These are phyloP conservation scores for Mimas tiliae DNA, from an alignment of 2,888 invertebrate species.

Conservation along the genomic window DNA sequence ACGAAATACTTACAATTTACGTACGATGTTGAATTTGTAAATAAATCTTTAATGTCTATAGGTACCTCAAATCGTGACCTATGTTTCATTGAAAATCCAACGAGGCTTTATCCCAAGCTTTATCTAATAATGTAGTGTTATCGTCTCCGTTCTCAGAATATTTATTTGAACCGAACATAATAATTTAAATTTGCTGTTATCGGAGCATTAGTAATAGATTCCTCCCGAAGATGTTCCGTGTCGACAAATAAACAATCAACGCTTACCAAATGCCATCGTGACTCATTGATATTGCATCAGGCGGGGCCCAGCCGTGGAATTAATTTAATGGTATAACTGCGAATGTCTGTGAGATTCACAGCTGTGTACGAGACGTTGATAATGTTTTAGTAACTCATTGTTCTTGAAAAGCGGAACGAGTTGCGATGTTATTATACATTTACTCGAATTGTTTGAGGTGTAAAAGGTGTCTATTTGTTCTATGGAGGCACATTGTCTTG, in stretches of 20 bases:
- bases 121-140: slow-evolving; percentile 4
- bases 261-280: slow-evolving; percentile 34
- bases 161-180: neutral
- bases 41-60: slow-evolving; percentile 44
- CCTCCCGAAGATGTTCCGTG: slow-evolving; percentile 33
- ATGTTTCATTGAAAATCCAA: slow-evolving; percentile 29
- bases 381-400: slow-evolving; percentile 68
- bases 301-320: slow-evolving; percentile 49
- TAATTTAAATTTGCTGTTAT: neutral
- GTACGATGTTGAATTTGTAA: slow-evolving; percentile 45
- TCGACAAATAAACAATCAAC: slow-evolving; percentile 36
- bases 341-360: slow-evolving; percentile 50
- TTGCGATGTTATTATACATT: slow-evolving; percentile 38
- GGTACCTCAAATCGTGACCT: slow-evolving; percentile 36
- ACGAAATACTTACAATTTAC: slow-evolving; percentile 61
- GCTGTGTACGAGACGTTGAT: slow-evolving; percentile 73
- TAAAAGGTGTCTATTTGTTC: slow-evolving; percentile 34
- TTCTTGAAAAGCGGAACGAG: slow-evolving; percentile 49
- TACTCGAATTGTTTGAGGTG: slow-evolving; percentile 30
- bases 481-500: slow-evolving; percentile 48
- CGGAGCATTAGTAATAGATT: slow-evolving; percentile 24
- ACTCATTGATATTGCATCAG: slow-evolving; percentile 58
- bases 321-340: slow-evolving; percentile 60
- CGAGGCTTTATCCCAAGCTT: neutral
- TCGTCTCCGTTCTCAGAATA: slow-evolving; percentile 2